phyloP scores from a whole-genome alignment of 92 coral and sea anemone species.

The Meandrina meandrites region DNA sequence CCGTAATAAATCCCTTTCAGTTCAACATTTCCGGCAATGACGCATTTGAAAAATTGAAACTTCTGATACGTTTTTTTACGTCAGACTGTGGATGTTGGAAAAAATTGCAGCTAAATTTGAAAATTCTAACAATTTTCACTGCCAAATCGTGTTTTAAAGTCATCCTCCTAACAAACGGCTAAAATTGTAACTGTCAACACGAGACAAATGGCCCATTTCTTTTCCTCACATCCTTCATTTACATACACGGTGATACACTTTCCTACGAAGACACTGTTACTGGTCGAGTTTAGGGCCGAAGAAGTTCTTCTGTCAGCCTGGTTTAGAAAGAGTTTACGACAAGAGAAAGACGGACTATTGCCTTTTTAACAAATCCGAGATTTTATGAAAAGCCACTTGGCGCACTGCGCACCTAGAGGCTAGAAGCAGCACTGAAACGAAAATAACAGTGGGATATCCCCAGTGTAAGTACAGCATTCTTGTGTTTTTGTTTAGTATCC shows the following conservation, averaged over 20 bases:
- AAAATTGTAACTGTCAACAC: not conserved
- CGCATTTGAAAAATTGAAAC: too few relatives aligned
- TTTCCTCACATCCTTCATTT: not conserved
- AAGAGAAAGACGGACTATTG: not conserved
- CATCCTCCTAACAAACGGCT: not conserved
- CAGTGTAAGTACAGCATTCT: not conserved
- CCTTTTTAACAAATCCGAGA: not conserved
- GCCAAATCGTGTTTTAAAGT: not conserved
- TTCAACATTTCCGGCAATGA: too few relatives aligned
- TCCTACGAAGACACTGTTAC: too few relatives aligned
- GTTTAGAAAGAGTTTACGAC: not conserved
- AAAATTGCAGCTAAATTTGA: not conserved
- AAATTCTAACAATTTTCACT: not conserved
- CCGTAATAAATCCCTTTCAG: too few relatives aligned
- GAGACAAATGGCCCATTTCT: not conserved
- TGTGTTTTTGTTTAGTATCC: not conserved
- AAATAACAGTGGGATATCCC: conserved; percentile 5
- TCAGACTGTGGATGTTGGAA: not conserved
- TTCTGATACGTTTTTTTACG: too few relatives aligned
- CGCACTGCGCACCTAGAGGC: not conserved
- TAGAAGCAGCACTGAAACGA: not conserved
- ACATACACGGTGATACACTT: not conserved
- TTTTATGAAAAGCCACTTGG: not conserved
- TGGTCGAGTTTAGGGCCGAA: not conserved
- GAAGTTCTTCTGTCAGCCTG: not conserved